Conservation (phyloP, 64 coral and sea anemone genomes). For the Platygyra sinensis region DNA sequence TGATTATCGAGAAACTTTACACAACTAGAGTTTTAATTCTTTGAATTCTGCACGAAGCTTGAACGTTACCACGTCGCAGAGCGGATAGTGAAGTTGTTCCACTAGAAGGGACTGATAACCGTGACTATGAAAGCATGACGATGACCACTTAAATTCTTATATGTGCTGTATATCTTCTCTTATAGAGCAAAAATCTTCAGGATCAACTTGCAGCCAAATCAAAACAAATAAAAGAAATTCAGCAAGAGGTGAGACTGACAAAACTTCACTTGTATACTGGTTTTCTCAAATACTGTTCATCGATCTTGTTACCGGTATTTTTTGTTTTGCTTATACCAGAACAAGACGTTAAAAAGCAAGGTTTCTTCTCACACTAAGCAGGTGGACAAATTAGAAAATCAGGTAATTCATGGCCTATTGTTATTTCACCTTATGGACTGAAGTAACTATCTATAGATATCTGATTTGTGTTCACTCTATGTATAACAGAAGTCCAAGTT, state of each 20-base stretch:
- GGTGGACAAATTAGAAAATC: conserved; percentile 50
- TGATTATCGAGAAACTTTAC: not conserved
- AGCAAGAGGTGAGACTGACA: conserved; percentile 67
- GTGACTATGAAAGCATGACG: too few species aligned
- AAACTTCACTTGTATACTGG: too few species aligned
- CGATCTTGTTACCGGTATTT: not conserved
- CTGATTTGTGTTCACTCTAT: not conserved
- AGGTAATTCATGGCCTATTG: conserved; percentile 11
- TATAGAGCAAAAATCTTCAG: conserved; percentile 60
- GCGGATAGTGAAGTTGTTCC: too few species aligned
- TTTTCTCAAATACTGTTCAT: too few species aligned
- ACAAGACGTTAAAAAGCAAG: conserved; percentile 59
- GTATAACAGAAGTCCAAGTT: conserved; percentile 3
- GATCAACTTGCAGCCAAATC: conserved; percentile 61
- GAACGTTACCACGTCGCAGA: too few species aligned
- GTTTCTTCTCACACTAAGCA: conserved; percentile 66
- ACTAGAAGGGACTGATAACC: too few species aligned
- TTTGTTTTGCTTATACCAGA: conserved; percentile 24
- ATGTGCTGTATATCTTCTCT: not conserved
- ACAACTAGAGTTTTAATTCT: not conserved
- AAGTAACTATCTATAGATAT: not conserved
- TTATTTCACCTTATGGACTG: not conserved
- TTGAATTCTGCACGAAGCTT: not conserved
- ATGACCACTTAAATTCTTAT: too few species aligned
- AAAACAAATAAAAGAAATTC: conserved; percentile 74